phyloP scores from a whole-genome alignment of 2,888 invertebrate species.

The Auanema freiburgensis region DNA sequence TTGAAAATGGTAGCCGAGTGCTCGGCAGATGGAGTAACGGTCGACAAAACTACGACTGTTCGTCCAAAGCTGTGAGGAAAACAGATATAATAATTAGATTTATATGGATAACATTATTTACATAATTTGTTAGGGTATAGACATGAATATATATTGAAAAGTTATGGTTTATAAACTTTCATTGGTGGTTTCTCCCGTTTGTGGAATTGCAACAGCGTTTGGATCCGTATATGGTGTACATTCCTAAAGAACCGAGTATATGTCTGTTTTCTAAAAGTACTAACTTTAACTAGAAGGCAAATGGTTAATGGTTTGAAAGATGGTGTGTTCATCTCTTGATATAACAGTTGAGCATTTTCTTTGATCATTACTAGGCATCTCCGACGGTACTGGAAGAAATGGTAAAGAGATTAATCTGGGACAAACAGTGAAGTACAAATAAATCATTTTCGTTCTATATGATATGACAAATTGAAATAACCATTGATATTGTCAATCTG shows the following conservation, averaged over 20 bases:
- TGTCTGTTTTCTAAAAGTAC: neutral
- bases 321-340: constrained; percentile 34
- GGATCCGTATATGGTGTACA: constrained; percentile 3
- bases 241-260: constrained; percentile 4
- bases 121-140: neutral
- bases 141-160: too few species aligned
- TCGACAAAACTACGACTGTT: neutral
- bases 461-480: neutral
- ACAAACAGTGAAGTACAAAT: too few species aligned
- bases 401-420: neutral
- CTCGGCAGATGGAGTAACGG: constrained; percentile 19
- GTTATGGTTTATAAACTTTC: too few species aligned
- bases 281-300: constrained; percentile 30
- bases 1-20: constrained; percentile 32
- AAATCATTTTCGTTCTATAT: neutral
- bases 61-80: neutral
- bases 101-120: neutral
- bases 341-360: constrained; percentile 33
- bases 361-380: constrained; percentile 43
- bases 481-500: neutral
- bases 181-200: neutral
- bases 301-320: constrained; percentile 41
- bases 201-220: constrained; percentile 4
- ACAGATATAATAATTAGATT: neutral
- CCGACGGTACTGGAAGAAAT: constrained; percentile 42